Percentiles rank a stretch among this genome's conserved stretches.
Conservation (phyloP, 2,113 vertebrate genomes). For the Neopipo cinnamomea region DNA sequence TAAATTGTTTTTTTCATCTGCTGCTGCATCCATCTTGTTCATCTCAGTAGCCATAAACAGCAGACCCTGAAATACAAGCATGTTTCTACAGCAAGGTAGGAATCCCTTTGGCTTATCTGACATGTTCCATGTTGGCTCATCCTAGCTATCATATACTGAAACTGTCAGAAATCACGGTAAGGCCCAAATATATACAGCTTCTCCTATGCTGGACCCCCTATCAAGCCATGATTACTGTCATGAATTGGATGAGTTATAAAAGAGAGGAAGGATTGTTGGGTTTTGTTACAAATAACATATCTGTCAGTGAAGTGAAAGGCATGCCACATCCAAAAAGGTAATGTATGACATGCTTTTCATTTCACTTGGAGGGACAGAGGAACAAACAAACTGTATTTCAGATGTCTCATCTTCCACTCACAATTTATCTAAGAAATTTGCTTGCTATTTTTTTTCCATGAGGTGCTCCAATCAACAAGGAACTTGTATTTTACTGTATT, state of each 20-base stretch:
- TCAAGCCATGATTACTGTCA: conserved; percentile 41
- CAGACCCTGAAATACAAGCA: background rate
- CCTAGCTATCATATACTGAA: background rate
- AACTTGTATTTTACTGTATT: background rate
- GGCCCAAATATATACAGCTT: background rate
- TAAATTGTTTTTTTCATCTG: conserved; percentile 5
- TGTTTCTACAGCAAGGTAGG: background rate
- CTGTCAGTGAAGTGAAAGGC: conserved; percentile 38
- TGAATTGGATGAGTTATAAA: background rate
- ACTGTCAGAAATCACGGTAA: conserved; percentile 18
- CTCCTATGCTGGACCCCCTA: background rate
- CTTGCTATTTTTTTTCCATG: background rate
- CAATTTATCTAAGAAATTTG: background rate
- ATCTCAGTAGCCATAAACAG: background rate
- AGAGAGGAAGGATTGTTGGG: background rate
- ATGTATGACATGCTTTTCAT: background rate
- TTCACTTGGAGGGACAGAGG: background rate
- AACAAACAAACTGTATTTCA: conserved; percentile 11
- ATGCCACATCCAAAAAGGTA: conserved; percentile 6
- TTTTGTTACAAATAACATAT: conserved; percentile 45
- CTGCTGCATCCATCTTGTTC: background rate
- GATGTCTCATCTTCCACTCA: background rate
- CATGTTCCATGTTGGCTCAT: conserved; percentile 32
- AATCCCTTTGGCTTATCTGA: conserved; percentile 37
- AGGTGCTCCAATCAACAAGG: background rate